These are phyloP conservation scores for Amaurobius ferox DNA, from an alignment of 2,888 invertebrate species.

Conservation along the genomic window DNA sequence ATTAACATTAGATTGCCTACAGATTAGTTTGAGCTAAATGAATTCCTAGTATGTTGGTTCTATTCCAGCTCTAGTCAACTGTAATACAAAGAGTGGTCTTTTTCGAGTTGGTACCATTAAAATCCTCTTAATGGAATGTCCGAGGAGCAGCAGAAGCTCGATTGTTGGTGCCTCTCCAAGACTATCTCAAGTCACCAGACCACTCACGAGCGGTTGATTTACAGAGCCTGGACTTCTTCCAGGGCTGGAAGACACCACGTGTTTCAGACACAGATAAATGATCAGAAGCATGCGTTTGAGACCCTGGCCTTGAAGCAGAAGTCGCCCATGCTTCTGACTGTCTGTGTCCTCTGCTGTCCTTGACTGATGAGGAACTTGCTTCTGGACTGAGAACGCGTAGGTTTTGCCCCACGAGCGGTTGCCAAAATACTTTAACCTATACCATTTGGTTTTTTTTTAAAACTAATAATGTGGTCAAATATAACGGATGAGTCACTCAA, in stretches of 20 bases:
- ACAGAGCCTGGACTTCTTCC: constrained; percentile 28
- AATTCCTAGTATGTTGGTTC: background rate
- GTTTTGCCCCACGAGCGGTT: background rate
- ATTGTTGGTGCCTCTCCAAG: constrained; percentile 36
- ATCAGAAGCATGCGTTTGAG: constrained; percentile 18
- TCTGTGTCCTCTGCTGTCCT: constrained; percentile 25
- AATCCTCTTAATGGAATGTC: background rate
- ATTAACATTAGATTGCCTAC: too few species aligned
- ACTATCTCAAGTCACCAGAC: constrained; percentile 30
- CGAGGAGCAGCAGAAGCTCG: constrained; percentile 1
- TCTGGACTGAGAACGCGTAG: constrained; percentile 17
- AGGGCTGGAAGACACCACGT: constrained; percentile 31
- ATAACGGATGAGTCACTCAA: background rate
- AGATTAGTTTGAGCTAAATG: too few species aligned
- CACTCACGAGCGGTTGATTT: constrained; percentile 35
- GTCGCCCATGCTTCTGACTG: constrained; percentile 1
- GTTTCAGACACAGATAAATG: constrained; percentile 50
- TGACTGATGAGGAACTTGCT: background rate
- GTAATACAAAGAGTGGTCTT: background rate
- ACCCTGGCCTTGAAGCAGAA: constrained; percentile 51
- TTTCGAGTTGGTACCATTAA: background rate
- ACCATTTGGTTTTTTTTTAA: background rate
- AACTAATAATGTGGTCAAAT: constrained; percentile 4
- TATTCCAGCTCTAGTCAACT: background rate
- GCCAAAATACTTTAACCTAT: constrained; percentile 3